Conservation (phyloP, 2,888 invertebrate species). For the Caenorhabditis sp. region DNA sequence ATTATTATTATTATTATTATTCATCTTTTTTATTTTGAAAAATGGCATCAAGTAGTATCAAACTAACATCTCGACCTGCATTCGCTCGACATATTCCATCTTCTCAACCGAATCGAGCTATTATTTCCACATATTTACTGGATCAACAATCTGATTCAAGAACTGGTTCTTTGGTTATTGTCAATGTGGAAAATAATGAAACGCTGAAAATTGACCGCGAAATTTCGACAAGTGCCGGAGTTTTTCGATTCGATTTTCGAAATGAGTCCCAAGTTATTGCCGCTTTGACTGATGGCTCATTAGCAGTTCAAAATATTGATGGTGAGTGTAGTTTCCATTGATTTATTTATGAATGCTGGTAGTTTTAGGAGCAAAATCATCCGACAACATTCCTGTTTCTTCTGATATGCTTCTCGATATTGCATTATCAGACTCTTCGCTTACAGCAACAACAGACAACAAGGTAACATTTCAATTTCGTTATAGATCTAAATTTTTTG, state of each 20-base stretch:
- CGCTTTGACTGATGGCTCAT: conserved; percentile 46
- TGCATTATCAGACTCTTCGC: conserved; percentile 26
- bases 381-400: conserved; percentile 31
- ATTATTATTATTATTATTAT: background rate
- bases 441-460: conserved; percentile 34
- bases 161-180: conserved; percentile 33
- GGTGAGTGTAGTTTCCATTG: conserved; percentile 6
- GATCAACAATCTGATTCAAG: conserved; percentile 30
- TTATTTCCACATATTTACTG: conserved; percentile 52
- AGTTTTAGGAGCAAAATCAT: conserved; percentile 17
- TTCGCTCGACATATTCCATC: conserved; percentile 39
- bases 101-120: conserved; percentile 14
- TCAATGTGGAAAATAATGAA: conserved; percentile 1
- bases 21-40: background rate
- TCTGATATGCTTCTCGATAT: conserved; percentile 48
- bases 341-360: background rate
- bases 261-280: conserved; percentile 32
- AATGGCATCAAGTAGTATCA: conserved; percentile 9
- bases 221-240: conserved; percentile 46
- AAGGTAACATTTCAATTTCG: conserved; percentile 17
- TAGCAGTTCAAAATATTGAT: conserved; percentile 29
- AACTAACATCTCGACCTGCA: conserved; percentile 48
- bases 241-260: conserved; percentile 52
- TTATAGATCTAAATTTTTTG: background rate
- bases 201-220: conserved; percentile 11